Percentiles rank a stretch among this genome's conserved stretches.
phyloP scores from a whole-genome alignment of 2,113 vertebrate species.

The Struthio camelus region DNA sequence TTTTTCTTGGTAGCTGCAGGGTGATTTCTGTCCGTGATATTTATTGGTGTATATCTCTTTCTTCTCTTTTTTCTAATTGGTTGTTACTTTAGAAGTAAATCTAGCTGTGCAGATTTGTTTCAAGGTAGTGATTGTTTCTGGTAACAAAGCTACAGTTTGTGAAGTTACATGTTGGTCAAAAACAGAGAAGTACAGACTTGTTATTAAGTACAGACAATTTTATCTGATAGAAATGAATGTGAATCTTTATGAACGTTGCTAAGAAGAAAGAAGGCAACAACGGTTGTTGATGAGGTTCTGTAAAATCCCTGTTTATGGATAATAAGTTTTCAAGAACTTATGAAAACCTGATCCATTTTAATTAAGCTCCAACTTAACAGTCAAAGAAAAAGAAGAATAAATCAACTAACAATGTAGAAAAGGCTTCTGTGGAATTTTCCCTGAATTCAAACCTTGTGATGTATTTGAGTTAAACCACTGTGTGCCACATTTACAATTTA shows the following conservation, averaged over 20 bases:
- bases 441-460: background rate
- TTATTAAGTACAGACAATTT: background rate
- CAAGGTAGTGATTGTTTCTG: background rate
- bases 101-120: background rate
- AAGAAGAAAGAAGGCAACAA: background rate
- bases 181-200: background rate
- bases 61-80: background rate
- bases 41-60: background rate
- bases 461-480: background rate
- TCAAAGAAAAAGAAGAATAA: background rate
- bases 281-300: background rate
- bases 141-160: background rate
- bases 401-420: background rate
- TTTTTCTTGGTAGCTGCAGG: background rate
- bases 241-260: background rate
- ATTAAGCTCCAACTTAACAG: background rate
- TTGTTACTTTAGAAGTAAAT: background rate
- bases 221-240: background rate
- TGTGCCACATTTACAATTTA: background rate
- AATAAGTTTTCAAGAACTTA: background rate
- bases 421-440: background rate
- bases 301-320: background rate
- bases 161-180: rapidly evolving
- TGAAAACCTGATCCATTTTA: background rate
- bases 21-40: background rate